Evolutionary conservation across 2,797 vertebrate species (phyloP).

Genomic region (Amphiprion clarkii): DNA sequence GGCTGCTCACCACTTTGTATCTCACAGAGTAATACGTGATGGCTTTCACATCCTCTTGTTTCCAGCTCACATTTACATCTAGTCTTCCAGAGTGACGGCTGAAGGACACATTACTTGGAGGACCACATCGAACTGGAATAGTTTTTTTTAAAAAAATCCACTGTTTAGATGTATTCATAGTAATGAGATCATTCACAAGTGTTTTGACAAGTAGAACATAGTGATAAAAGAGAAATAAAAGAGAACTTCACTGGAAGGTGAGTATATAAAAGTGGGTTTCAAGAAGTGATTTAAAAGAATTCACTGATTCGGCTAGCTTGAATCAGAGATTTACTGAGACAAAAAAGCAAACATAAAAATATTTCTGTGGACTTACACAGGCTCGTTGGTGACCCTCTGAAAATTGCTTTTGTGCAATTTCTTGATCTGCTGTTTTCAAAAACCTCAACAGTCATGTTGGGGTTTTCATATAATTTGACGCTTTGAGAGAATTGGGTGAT

Average conservation of each 20-base stretch:
- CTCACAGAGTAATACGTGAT: conserved; percentile 56
- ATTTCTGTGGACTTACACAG: conserved; percentile 59
- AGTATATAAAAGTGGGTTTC: too few relatives aligned
- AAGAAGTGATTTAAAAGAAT: too few relatives aligned
- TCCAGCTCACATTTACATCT: conserved; percentile 67
- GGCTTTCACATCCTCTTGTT: accelerated
- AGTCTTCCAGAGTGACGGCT: conserved; percentile 62
- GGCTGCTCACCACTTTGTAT: conserved; percentile 57
- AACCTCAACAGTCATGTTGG: conserved; percentile 50
- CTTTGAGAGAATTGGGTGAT: accelerated
- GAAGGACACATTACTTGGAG: conserved; percentile 55
- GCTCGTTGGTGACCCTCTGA: conserved; percentile 40
- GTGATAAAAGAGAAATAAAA: too few relatives aligned
- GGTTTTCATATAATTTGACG: accelerated
- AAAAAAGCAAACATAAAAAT: too few relatives aligned
- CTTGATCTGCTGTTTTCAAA: conserved; percentile 42
- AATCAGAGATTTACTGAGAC: background rate
- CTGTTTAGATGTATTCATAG: background rate
- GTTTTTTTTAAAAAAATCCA: too few relatives aligned
- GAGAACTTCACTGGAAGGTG: too few relatives aligned
- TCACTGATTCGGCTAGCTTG: too few relatives aligned
- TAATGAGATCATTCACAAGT: too few relatives aligned
- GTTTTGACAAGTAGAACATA: too few relatives aligned
- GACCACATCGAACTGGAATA: conserved; percentile 76
- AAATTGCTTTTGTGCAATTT: conserved; percentile 70